Conservation (phyloP, 2,888 invertebrate genomes). For the Piscicola geometra region DNA sequence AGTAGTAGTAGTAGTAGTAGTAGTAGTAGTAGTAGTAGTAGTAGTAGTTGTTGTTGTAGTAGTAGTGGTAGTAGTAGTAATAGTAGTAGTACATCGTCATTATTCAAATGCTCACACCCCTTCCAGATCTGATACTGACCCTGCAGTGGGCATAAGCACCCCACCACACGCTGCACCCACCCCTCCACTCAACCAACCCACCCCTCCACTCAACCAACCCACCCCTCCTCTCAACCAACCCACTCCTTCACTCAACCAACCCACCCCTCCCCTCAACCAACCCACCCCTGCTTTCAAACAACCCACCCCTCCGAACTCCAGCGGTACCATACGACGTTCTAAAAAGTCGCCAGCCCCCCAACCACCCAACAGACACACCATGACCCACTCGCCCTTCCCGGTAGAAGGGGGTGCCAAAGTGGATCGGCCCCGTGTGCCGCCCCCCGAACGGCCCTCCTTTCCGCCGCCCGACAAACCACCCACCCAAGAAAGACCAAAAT, state of each 20-base stretch:
- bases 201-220: background rate
- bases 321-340: background rate
- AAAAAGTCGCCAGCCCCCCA: slow-evolving; percentile 3
- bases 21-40: slow-evolving; percentile 24
- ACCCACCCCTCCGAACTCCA: slow-evolving; percentile 10
- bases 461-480: slow-evolving; percentile 7
- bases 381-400: background rate
- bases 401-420: background rate
- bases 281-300: no score
- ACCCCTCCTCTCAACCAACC: no score
- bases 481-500: background rate
- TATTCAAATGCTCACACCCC: no score
- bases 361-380: background rate
- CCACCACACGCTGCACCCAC: background rate
- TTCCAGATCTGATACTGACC: background rate
- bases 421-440: background rate
- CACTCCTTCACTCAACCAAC: background rate
- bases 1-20: slow-evolving; percentile 24
- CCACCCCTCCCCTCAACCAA: background rate
- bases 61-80: no score
- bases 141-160: no score
- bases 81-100: no score
- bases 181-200: background rate
- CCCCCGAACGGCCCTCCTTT: background rate
- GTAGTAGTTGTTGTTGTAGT: slow-evolving; percentile 5